Conservation (phyloP, 2,113 vertebrate genomes). For the Sardina pilchardus region DNA sequence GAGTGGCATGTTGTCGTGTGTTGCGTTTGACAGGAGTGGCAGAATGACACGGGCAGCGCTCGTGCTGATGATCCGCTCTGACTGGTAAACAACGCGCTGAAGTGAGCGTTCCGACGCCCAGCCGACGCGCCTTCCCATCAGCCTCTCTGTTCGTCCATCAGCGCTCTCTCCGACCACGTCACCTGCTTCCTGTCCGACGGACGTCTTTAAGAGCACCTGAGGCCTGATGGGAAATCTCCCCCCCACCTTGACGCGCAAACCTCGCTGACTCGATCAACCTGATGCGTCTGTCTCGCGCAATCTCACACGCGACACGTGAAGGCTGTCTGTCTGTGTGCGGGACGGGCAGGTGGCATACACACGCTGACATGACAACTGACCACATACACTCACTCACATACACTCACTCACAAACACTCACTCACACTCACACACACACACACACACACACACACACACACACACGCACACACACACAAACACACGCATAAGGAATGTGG, state of each 20-base stretch:
- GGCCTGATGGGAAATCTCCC: neutral
- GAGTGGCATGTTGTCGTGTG: neutral
- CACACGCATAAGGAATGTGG: neutral
- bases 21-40: neutral
- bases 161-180: conserved; percentile 29
- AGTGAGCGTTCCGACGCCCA: neutral
- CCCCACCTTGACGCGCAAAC: too few species aligned
- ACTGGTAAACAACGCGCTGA: neutral
- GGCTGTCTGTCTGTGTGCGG: neutral
- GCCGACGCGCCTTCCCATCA: conserved; percentile 45
- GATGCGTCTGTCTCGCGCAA: neutral
- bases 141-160: conserved; percentile 27
- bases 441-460: neutral
- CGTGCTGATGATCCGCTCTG: neutral
- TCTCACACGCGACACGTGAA: neutral
- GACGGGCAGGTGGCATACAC: neutral
- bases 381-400: neutral
- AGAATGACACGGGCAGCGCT: neutral
- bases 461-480: neutral
- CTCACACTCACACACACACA: conserved; percentile 5
- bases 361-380: neutral
- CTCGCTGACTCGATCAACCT: neutral
- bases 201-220: conserved; percentile 47
- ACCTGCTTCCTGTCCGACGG: conserved; percentile 42
- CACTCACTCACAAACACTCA: neutral